Percentiles rank a stretch among this genome's conserved stretches.
These are phyloP conservation scores for Microctenopoma steveboyesi DNA, from an alignment of 2,797 vertebrate genomes.

Conservation along the genomic window DNA sequence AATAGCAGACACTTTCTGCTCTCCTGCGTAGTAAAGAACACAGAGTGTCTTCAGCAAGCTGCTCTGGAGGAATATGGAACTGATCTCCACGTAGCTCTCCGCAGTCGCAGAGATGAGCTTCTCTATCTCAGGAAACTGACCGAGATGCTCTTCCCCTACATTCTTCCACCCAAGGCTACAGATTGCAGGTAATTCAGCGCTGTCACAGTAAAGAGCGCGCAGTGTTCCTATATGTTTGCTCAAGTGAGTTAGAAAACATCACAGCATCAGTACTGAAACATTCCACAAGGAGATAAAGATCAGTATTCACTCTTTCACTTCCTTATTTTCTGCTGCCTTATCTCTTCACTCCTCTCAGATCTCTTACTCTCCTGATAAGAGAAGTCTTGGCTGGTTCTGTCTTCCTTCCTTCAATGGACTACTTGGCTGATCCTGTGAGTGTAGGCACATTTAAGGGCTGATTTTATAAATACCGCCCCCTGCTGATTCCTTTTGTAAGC, in stretches of 20 bases:
- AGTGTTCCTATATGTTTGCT: not conserved
- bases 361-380: constrained; percentile 92
- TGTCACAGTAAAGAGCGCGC: not conserved
- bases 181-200: constrained; percentile 89
- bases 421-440: constrained; percentile 97
- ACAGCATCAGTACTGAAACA: constrained; percentile 7
- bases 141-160: constrained; percentile 94
- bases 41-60: constrained; percentile 92
- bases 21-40: constrained; percentile 86
- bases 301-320: constrained; percentile 40
- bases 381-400: constrained; percentile 97
- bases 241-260: not conserved
- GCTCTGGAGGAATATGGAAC: constrained; percentile 96
- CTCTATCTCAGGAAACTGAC: constrained; percentile 96
- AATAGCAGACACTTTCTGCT: not conserved
- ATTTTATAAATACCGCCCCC: constrained; percentile 3
- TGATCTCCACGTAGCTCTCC: constrained; percentile 93
- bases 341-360: constrained; percentile 80
- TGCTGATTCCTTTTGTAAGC: constrained; percentile 2
- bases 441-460: constrained; percentile 42
- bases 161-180: constrained; percentile 93
- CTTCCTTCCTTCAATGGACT: constrained; percentile 98
- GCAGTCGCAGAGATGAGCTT: constrained; percentile 95
- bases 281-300: constrained; percentile 6
- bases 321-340: constrained; percentile 52